These are phyloP conservation scores for Rhinopomastus cyanomelas DNA, from an alignment of 2,113 vertebrate genomes.

Conservation along the genomic window DNA sequence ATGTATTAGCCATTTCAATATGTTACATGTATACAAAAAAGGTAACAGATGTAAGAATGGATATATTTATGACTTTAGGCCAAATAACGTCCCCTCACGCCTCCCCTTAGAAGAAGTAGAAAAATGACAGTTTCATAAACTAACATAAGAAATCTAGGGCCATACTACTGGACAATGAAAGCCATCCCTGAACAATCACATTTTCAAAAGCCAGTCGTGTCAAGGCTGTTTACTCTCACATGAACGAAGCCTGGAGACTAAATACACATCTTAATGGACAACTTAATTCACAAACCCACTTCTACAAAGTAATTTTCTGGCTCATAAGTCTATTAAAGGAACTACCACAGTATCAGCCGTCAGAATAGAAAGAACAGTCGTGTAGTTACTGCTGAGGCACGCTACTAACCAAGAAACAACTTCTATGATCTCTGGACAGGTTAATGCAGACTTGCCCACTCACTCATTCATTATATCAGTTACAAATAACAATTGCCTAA, in stretches of 20 bases:
- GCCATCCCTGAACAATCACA: not conserved
- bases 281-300: not conserved
- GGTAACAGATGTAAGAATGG: not conserved
- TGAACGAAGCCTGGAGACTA: not conserved
- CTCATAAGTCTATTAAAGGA: not conserved
- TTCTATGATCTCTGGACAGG: not conserved
- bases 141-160: not conserved
- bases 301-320: not conserved
- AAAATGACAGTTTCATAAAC: not conserved
- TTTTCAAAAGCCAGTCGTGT: not conserved
- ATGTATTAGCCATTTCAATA: not conserved
- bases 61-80: not conserved
- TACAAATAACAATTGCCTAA: not conserved
- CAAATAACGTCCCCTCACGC: not conserved
- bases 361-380: not conserved
- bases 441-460: not conserved
- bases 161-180: not conserved
- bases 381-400: not conserved
- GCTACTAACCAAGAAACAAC: not conserved
- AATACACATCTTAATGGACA: not conserved
- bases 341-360: not conserved
- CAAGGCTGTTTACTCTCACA: not conserved
- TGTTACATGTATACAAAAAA: not conserved
- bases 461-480: not conserved
- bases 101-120: not conserved